Evolutionary conservation across 2,888 invertebrate genomes (phyloP), one percentile per base, ranked within the genome.

Genomic region (Ornithoptera priamus): DNA sequence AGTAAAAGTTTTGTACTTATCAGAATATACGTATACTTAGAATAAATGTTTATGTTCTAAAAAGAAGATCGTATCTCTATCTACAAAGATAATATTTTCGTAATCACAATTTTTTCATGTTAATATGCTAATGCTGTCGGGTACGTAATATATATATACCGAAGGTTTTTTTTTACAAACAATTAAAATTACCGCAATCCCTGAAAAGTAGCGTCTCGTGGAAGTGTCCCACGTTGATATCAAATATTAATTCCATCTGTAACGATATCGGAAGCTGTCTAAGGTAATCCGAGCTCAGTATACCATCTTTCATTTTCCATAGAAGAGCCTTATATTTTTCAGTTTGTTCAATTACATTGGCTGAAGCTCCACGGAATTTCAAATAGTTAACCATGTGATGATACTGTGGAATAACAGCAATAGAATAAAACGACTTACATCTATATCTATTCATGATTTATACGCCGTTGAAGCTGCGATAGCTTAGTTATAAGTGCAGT

Each of bases 231-330:
- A 92, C 87, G 68, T 91, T 92, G 56, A 92, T 89, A 72, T 93
- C 92, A 68, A 91, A 93, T 56, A 92, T 89, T 20, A 92, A 83
- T 74, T 93, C 92, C 89, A 88, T 92, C 73, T 88, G 89, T 68
- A 93, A 73, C 0, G 91, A 81, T 2, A 84, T 73, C 0, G 92
- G 92, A 20, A 92, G 77, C 69, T 85, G 82, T 36, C 85, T 75
- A 20, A 92, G 77, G 67, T 88, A 83, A 1, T 79, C 56, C 0
- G 89, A 86, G 1, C 74, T 78, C 4, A 90, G 76, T 1, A 92
- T 78, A 0, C 91, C 92, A 30, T 88, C 83, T 73, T 92, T 92
- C 87, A 90, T 90, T 12, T 78, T 72, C 92, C 92, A 92, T 2
- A 92, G 75, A 56, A 85, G 80, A 24, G 82, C 73, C 65, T 89